Percentiles rank a stretch among this genome's conserved stretches.
phyloP scores from a whole-genome alignment of 2,113 vertebrate species.

The Pedionomus torquatus region DNA sequence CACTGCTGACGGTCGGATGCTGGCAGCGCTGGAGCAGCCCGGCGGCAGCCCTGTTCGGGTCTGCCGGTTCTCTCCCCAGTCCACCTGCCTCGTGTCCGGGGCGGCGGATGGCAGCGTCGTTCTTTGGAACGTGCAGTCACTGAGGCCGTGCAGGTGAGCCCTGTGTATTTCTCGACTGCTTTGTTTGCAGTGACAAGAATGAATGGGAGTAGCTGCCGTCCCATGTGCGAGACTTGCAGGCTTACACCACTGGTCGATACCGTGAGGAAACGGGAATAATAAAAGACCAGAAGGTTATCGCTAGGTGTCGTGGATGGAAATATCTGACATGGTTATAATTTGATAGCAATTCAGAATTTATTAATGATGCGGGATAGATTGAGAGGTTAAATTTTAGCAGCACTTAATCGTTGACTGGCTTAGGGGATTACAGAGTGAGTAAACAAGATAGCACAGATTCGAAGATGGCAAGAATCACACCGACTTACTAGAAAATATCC shows the following conservation, averaged over 20 bases:
- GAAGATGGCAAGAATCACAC: too few relatives aligned
- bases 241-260: accelerated
- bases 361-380: too few relatives aligned
- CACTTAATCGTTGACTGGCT: too few relatives aligned
- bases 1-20: slow-evolving; percentile 69
- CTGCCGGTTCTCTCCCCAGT: slow-evolving; percentile 84
- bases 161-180: accelerated
- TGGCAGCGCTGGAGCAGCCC: slow-evolving; percentile 87
- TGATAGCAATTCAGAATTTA: too few relatives aligned
- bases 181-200: not conserved
- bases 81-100: slow-evolving; percentile 79
- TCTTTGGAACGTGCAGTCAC: slow-evolving; percentile 84
- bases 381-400: too few relatives aligned
- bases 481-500: too few relatives aligned
- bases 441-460: too few relatives aligned
- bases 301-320: too few relatives aligned
- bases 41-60: slow-evolving; percentile 85
- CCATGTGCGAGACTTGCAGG: not conserved
- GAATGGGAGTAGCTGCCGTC: accelerated
- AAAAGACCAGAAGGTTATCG: not conserved
- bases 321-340: too few relatives aligned
- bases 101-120: slow-evolving; percentile 87
- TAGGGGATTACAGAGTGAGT: too few relatives aligned
- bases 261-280: accelerated
- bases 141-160: slow-evolving; percentile 79